phyloP scores from a whole-genome alignment of 64 coral and sea anemone species.

The Cladopsammia gracilis region DNA sequence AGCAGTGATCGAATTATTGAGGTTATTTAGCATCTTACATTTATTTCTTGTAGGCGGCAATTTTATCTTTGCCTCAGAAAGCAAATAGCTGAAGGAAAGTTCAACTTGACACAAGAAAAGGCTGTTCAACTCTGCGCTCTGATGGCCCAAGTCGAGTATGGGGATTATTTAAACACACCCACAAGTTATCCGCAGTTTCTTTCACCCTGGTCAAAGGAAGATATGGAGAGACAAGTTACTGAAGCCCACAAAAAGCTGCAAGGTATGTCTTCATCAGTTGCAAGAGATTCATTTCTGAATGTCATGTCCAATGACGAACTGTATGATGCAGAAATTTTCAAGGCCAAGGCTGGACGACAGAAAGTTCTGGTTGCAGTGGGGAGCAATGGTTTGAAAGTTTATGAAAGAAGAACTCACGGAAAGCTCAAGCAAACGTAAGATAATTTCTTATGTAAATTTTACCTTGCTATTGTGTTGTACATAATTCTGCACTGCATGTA shows the following conservation, averaged over 20 bases:
- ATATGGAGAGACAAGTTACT: constrained; percentile 74
- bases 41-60: constrained; percentile 73
- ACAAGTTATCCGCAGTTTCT: constrained; percentile 75
- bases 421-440: constrained; percentile 94
- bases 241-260: constrained; percentile 72
- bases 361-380: constrained; percentile 94
- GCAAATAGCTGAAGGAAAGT: constrained; percentile 90
- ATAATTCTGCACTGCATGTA: background rate
- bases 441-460: background rate
- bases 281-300: constrained; percentile 83
- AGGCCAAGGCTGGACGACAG: constrained; percentile 84
- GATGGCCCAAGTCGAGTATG: constrained; percentile 85
- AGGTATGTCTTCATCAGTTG: constrained; percentile 73
- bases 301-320: constrained; percentile 89
- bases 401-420: constrained; percentile 81
- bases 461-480: background rate
- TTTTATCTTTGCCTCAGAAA: constrained; percentile 90
- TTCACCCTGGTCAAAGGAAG: constrained; percentile 70
- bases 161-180: constrained; percentile 58
- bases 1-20: background rate
- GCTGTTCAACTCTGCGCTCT: constrained; percentile 86
- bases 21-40: background rate
- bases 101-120: constrained; percentile 77
- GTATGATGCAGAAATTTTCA: constrained; percentile 95
- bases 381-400: constrained; percentile 83